These are phyloP conservation scores for Characodon lateralis DNA, from an alignment of 2,797 vertebrate species.

Conservation along the genomic window DNA sequence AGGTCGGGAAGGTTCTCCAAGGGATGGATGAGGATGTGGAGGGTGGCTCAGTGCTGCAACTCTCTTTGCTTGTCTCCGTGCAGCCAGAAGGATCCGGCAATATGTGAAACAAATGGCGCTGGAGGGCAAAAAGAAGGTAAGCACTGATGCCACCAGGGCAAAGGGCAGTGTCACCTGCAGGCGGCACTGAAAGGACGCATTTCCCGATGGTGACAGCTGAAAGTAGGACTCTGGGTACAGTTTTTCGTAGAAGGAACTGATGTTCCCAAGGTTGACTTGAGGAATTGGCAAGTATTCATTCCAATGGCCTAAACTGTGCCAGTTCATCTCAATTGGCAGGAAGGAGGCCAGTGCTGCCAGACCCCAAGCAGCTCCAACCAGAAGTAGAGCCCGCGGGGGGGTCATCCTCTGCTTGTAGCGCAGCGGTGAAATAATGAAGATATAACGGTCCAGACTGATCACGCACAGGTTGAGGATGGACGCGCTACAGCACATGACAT, in stretches of 20 bases:
- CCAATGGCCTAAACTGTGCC: constrained; percentile 86
- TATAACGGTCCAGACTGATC: constrained; percentile 96
- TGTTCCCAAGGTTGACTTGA: constrained; percentile 45
- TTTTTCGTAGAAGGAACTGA: constrained; percentile 60
- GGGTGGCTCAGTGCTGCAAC: constrained; percentile 89
- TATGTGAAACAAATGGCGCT: constrained; percentile 97
- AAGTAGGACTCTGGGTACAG: constrained; percentile 76
- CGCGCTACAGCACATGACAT: constrained; percentile 98
- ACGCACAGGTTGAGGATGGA: constrained; percentile 98
- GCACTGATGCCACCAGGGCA: constrained; percentile 90
- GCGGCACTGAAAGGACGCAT: constrained; percentile 85
- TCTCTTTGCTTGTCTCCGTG: constrained; percentile 89
- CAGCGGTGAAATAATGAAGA: constrained; percentile 95
- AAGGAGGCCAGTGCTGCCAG: constrained; percentile 91
- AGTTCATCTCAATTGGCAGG: constrained; percentile 94
- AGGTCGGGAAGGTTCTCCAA: constrained; percentile 75
- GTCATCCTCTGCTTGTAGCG: constrained; percentile 97
- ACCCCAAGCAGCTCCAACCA: constrained; percentile 91
- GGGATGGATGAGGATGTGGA: constrained; percentile 77
- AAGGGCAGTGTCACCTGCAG: constrained; percentile 92
- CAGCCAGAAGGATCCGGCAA: constrained; percentile 92
- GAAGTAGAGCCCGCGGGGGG: constrained; percentile 84
- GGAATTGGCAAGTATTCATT: constrained; percentile 37
- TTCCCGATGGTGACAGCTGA: constrained; percentile 58
- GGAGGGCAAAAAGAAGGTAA: constrained; percentile 96